These are phyloP conservation scores for Eudiplozoon nipponicum DNA, from an alignment of 2,888 invertebrate genomes.

Conservation along the genomic window DNA sequence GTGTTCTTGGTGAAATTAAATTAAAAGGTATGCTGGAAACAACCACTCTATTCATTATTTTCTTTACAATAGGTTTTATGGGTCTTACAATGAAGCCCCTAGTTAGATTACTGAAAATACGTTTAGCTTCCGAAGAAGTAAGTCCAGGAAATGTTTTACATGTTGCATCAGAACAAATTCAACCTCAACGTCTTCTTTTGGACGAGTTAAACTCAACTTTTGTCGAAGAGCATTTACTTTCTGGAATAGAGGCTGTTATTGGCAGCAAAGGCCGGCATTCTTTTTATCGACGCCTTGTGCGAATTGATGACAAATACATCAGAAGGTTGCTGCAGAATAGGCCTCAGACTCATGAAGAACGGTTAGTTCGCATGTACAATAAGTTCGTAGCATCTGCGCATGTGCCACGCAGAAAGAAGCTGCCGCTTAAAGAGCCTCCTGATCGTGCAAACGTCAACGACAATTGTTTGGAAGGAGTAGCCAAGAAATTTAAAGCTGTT, in stretches of 20 bases:
- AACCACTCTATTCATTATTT: slow-evolving; percentile 74
- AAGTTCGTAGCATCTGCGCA: too few species aligned
- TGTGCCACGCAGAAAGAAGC: too few species aligned
- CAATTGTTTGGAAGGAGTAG: too few species aligned
- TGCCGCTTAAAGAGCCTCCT: too few species aligned
- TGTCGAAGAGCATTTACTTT: slow-evolving; percentile 89
- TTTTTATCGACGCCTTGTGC: neutral
- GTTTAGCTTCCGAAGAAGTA: too few species aligned
- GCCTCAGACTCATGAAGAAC: slow-evolving; percentile 9
- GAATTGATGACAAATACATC: slow-evolving; percentile 8
- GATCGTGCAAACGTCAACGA: too few species aligned
- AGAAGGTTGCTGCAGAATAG: slow-evolving; percentile 11
- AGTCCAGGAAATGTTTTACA: too few species aligned
- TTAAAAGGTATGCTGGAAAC: too few species aligned
- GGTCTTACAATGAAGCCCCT: slow-evolving; percentile 87
- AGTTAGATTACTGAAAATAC: slow-evolving; percentile 60
- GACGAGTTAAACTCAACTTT: slow-evolving; percentile 33
- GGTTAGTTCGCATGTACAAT: slow-evolving; percentile 10
- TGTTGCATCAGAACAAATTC: too few species aligned
- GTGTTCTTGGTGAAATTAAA: neutral
- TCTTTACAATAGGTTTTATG: slow-evolving; percentile 76
- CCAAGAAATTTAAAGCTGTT: too few species aligned
- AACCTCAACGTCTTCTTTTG: too few species aligned
- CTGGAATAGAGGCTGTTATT: slow-evolving; percentile 69
- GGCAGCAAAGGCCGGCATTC: slow-evolving; percentile 63